Evolutionary conservation across 1,140 invertebrate genomes (phyloP), one percentile per base, ranked within the genome.

Genomic region (Rhagoletis pomonella): DNA sequence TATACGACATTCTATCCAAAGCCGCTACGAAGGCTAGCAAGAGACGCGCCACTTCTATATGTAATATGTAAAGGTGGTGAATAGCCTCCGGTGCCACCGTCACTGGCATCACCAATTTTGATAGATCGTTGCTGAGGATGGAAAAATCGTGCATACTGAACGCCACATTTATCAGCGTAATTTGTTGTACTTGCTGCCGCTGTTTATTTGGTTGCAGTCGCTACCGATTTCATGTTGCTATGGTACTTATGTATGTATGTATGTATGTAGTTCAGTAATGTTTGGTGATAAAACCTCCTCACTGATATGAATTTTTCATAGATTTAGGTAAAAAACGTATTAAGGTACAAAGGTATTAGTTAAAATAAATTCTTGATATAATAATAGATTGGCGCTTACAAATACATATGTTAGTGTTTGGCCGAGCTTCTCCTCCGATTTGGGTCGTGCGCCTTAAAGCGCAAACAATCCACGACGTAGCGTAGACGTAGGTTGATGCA

Each of bases 111-210:
- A 55, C 44, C 73, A 58, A 81, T 55, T 55, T 81, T 81, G 73
- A 81, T 81, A 81, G 73, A 81, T 81, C 73, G 73, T 47, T 47
- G 60, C 47, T 64, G 62, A 86, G 67, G 86, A 86, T 86, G 86
- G 86, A 65, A 86, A 86, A 86, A 67, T 86, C 86, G 86, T 86
- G 86, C 86, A 86, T 86, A 86, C 67, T 86, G 86, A 86, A 69
- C 42, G 59, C 84, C 55, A 86, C 47, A 86, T 67, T 67, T 86
- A 86, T 86, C 60, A 58, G 62, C 14, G 85, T 47, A 47, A 86
- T 65, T 81, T 81, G 73, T 81, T 81, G 73, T 29, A 55, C 9
- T 9, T 81, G 73, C 17, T 77, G 17, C 10, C 42, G 42, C 42
- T 77, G 73, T 55, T 10, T 44, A 55, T 81, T 81, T 55, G 47